phyloP scores from a whole-genome alignment of 2,888 invertebrate species.

The Agrotis clavis region DNA sequence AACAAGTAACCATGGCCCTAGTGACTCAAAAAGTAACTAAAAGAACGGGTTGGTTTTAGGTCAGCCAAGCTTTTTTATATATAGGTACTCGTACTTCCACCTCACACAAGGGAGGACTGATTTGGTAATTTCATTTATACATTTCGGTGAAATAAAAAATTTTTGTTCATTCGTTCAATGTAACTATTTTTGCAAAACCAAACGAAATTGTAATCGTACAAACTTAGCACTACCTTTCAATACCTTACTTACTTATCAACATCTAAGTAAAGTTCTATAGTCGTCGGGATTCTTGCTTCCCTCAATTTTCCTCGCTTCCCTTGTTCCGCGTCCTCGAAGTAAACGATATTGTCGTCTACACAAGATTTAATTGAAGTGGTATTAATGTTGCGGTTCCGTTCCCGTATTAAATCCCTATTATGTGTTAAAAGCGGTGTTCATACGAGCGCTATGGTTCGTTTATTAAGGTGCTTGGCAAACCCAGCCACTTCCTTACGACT shows the following conservation, averaged over 20 bases:
- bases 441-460: constrained; percentile 16
- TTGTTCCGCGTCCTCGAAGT: constrained; percentile 38
- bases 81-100: too few species aligned
- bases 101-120: too few species aligned
- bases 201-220: background rate
- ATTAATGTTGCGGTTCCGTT: constrained; percentile 58
- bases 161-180: background rate
- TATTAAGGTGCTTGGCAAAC: constrained; percentile 48
- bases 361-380: constrained; percentile 56
- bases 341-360: constrained; percentile 54
- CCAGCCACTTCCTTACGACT: constrained; percentile 39
- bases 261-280: constrained; percentile 24
- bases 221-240: background rate
- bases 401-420: constrained; percentile 59
- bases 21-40: too few species aligned
- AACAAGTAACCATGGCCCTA: too few species aligned
- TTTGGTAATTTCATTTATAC: background rate
- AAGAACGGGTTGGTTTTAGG: too few species aligned
- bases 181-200: background rate
- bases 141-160: background rate
- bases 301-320: constrained; percentile 36
- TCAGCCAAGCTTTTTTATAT: too few species aligned
- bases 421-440: constrained; percentile 53
- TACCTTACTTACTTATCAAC: constrained; percentile 16
- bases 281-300: constrained; percentile 22